Conservation (phyloP, 92 coral and sea anemone genomes). For the Anthopleura xanthogrammica region DNA sequence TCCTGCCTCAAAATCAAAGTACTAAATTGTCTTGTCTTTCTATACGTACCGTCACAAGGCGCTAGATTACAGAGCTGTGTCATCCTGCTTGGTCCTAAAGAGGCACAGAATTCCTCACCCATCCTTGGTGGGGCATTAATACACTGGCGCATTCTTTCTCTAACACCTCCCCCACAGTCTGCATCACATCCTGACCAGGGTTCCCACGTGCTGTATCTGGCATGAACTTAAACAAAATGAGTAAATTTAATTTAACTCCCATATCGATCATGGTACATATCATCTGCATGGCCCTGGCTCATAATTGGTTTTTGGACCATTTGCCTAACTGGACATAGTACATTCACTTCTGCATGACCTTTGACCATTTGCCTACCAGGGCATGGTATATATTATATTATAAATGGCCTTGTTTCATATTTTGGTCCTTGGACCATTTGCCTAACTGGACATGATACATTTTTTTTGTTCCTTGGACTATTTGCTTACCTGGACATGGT, state of each 20-base stretch:
- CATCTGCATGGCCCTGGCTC: conserved; percentile 55
- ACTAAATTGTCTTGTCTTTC: neutral
- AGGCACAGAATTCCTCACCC: conserved; percentile 42
- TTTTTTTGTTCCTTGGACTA: neutral
- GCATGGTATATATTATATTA: conserved; percentile 33
- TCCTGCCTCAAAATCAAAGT: neutral
- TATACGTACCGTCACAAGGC: conserved; percentile 56
- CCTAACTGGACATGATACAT: conserved; percentile 59
- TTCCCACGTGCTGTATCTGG: conserved; percentile 67
- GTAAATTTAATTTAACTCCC: neutral
- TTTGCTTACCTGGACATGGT: conserved; percentile 59
- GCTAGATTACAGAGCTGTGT: conserved; percentile 66
- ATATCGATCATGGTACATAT: conserved; percentile 55
- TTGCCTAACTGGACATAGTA: conserved; percentile 57
- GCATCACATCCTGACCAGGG: conserved; percentile 83
- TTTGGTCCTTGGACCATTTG: neutral
- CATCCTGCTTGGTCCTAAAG: conserved; percentile 56
- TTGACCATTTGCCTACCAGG: conserved; percentile 40
- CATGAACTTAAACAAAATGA: conserved; percentile 39
- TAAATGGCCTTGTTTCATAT: conserved; percentile 51
- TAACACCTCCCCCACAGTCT: conserved; percentile 86
- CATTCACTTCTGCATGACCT: conserved; percentile 14
- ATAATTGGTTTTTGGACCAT: conserved; percentile 6
- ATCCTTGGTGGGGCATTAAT: conserved; percentile 38
- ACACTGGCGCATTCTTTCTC: conserved; percentile 71